These are phyloP conservation scores for Glossophaga mutica DNA, from an alignment of 2,797 vertebrate species.

Conservation along the genomic window DNA sequence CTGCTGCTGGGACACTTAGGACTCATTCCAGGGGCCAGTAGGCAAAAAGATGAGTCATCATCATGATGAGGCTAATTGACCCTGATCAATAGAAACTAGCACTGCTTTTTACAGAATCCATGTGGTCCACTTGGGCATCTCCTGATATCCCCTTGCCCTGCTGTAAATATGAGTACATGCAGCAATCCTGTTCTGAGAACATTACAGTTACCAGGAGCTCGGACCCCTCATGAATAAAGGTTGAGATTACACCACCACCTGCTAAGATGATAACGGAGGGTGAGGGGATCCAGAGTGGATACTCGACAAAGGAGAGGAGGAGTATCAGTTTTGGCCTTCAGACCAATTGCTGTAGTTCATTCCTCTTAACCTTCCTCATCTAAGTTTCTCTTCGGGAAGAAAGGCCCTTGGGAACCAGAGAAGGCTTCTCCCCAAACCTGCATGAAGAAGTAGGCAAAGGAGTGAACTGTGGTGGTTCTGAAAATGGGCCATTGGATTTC, in stretches of 20 bases:
- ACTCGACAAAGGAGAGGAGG: neutral
- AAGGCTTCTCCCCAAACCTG: neutral
- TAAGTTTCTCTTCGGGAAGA: slow-evolving; percentile 3
- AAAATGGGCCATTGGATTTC: neutral
- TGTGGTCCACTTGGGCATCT: neutral
- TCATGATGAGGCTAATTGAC: neutral
- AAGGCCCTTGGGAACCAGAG: neutral
- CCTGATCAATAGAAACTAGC: neutral
- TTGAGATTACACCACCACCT: neutral
- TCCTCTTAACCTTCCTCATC: neutral
- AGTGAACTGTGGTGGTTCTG: neutral
- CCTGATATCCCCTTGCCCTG: neutral
- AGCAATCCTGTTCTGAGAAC: neutral
- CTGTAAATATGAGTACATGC: neutral
- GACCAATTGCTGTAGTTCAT: neutral
- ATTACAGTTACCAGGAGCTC: neutral
- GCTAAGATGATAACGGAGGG: neutral
- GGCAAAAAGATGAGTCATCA: neutral
- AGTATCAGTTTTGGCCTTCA: neutral
- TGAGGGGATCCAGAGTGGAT: neutral
- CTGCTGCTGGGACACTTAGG: neutral
- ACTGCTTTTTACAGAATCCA: neutral
- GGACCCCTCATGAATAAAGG: neutral
- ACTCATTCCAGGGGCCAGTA: neutral
- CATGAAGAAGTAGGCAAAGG: neutral